Percentiles rank a stretch among this genome's conserved stretches.
Evolutionary conservation across 2,113 vertebrate species (phyloP).

Genomic region (Lycocorax pyrrhopterus): DNA sequence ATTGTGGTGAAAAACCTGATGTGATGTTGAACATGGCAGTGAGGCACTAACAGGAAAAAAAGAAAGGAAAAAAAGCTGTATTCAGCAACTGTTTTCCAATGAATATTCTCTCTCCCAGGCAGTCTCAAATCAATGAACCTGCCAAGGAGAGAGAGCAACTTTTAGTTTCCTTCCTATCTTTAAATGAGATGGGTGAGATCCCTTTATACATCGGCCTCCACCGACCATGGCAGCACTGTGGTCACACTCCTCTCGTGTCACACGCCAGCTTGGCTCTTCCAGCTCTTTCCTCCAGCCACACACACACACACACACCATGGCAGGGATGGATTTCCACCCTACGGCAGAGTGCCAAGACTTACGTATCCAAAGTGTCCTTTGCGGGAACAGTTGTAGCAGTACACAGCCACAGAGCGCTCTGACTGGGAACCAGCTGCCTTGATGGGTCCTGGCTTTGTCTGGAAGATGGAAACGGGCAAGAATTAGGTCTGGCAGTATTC

Average conservation of each 20-base stretch:
- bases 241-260: accelerated
- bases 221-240: not conserved
- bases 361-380: slow-evolving; percentile 77
- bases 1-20: not conserved
- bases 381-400: slow-evolving; percentile 79
- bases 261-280: not conserved
- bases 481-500: not conserved
- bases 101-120: not conserved
- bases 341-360: slow-evolving; percentile 34
- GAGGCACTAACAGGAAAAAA: not conserved
- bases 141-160: not conserved
- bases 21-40: not conserved
- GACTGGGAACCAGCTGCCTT: not conserved
- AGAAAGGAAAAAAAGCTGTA: not conserved
- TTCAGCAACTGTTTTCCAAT: not conserved
- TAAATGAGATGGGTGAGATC: not conserved
- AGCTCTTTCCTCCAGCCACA: not conserved
- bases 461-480: slow-evolving; percentile 24
- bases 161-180: not conserved
- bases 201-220: not conserved
- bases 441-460: slow-evolving; percentile 76
- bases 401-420: slow-evolving; percentile 3
- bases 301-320: accelerated
- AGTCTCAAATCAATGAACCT: not conserved
- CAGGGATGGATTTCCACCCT: not conserved